These are phyloP conservation scores for Phrixothrix hirtus DNA, from an alignment of 2,888 invertebrate genomes.

Conservation along the genomic window DNA sequence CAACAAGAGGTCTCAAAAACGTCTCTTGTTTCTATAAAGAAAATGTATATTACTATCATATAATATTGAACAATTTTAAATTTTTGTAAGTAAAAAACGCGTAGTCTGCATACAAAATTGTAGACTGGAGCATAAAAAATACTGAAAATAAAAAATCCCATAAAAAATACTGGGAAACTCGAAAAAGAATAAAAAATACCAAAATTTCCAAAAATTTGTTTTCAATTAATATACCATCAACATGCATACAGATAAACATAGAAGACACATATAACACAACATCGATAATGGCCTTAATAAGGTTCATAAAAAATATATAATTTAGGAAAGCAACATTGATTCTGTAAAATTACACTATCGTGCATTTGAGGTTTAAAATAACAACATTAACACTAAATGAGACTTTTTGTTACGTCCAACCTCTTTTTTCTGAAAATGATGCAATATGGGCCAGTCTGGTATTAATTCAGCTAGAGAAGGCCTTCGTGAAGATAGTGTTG, in stretches of 20 bases:
- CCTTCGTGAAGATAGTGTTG: conserved; percentile 68
- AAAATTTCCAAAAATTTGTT: conserved; percentile 39
- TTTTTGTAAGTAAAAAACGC: conserved; percentile 34
- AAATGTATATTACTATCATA: conserved; percentile 23
- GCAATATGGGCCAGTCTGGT: conserved; percentile 93
- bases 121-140: conserved; percentile 45
- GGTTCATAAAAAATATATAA: neutral
- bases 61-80: neutral
- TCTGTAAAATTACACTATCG: conserved; percentile 23
- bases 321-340: too few species aligned
- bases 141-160: conserved; percentile 47
- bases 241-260: conserved; percentile 22
- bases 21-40: conserved; percentile 82
- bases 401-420: conserved; percentile 64
- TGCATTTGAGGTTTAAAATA: conserved; percentile 20
- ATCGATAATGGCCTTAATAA: conserved; percentile 10
- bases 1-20: conserved; percentile 92
- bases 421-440: conserved; percentile 82
- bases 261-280: conserved; percentile 19
- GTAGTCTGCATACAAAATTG: conserved; percentile 26
- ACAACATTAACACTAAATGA: conserved; percentile 23
- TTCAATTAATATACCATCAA: conserved; percentile 36
- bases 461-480: conserved; percentile 92
- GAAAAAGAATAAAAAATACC: conserved; percentile 32
- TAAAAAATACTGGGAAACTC: too few species aligned